These are phyloP conservation scores for Phaenicophaeus curvirostris DNA, from an alignment of 2,797 vertebrate genomes.

Conservation along the genomic window DNA sequence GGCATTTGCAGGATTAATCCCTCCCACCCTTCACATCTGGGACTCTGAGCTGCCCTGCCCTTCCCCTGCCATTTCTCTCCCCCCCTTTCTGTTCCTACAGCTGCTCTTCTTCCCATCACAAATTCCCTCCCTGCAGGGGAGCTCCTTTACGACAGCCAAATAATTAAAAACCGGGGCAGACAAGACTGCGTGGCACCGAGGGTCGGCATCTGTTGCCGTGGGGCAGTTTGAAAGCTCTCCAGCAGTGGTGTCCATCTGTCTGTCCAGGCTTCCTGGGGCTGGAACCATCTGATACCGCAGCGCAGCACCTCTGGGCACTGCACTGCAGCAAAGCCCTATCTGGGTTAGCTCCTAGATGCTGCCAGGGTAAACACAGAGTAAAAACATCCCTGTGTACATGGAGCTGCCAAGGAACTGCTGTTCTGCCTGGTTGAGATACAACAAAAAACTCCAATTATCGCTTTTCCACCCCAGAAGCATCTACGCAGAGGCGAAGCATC, in stretches of 20 bases:
- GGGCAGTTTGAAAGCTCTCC: not conserved
- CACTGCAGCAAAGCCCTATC: accelerated
- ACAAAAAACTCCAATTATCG: accelerated
- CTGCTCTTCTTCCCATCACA: not conserved
- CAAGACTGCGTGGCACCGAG: accelerated
- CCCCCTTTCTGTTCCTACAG: not conserved
- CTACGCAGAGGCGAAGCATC: accelerated
- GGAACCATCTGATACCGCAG: not conserved
- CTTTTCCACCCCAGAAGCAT: not conserved
- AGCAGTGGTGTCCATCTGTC: not conserved
- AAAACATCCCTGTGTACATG: accelerated
- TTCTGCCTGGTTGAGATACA: accelerated
- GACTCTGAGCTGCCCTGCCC: not conserved
- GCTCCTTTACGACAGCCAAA: not conserved
- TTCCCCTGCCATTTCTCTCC: not conserved
- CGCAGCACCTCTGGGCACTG: not conserved
- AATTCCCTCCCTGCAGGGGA: not conserved
- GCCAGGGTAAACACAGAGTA: not conserved
- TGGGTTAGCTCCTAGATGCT: not conserved
- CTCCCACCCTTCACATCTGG: accelerated
- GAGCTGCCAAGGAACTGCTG: accelerated
- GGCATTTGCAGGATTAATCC: not conserved
- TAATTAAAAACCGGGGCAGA: not conserved
- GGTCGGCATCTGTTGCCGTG: not conserved
- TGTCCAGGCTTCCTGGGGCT: not conserved